phyloP scores from a whole-genome alignment of 2,113 vertebrate genomes.

The Sialia sialis region DNA sequence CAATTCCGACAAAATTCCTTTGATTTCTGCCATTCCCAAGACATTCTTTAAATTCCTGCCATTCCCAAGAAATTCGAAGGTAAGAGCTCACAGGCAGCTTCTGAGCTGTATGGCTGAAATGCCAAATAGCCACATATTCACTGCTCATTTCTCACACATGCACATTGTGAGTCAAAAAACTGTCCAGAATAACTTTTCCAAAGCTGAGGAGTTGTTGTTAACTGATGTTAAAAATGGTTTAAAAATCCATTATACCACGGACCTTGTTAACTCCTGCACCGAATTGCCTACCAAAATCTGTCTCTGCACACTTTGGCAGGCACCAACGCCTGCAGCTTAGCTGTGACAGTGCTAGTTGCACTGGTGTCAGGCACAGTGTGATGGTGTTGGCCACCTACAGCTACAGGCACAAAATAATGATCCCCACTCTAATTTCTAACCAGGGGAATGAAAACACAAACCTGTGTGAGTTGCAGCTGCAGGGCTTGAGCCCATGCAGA shows the following conservation, averaged over 20 bases:
- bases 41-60: no score
- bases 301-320: not conserved
- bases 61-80: not conserved
- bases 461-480: not conserved
- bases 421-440: not conserved
- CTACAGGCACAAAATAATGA: not conserved
- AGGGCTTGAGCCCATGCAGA: not conserved
- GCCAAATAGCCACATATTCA: not conserved
- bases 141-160: not conserved
- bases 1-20: no score
- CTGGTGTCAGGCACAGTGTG: not conserved
- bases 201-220: not conserved
- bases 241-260: not conserved
- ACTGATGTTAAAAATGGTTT: not conserved
- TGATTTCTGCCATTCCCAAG: no score
- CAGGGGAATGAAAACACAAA: not conserved
- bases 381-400: not conserved
- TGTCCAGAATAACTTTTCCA: not conserved
- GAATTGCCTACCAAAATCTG: not conserved
- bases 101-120: not conserved
- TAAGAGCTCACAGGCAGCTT: not conserved
- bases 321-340: not conserved
- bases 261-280: not conserved
- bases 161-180: not conserved
- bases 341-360: not conserved